Conservation (phyloP, 1,140 invertebrate genomes). For the Achroia grisella region DNA sequence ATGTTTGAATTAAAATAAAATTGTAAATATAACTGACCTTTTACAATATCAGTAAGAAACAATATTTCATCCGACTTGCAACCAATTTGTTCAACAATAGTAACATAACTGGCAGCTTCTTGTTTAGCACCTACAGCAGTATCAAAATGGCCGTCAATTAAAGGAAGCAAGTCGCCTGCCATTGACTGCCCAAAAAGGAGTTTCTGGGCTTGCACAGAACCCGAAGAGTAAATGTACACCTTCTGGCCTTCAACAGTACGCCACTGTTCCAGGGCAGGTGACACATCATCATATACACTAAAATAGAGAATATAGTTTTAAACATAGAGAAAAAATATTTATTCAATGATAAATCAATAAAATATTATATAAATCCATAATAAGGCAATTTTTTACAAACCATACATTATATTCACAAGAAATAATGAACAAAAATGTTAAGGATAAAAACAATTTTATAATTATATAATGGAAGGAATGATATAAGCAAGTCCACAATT, state of each 20-base stretch:
- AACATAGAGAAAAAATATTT: not conserved
- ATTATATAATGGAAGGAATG: too few species aligned
- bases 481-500: too few species aligned
- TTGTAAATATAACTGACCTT: conserved; percentile 75
- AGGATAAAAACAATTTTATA: too few species aligned
- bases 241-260: conserved; percentile 74
- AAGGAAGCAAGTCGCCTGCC: conserved; percentile 83
- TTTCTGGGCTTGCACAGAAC: conserved; percentile 93
- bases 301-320: conserved; percentile 23
- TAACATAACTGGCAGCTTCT: conserved; percentile 81
- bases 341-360: too few species aligned
- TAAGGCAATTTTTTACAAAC: too few species aligned
- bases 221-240: conserved; percentile 93
- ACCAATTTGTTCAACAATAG: conserved; percentile 82
- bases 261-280: conserved; percentile 82
- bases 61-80: conserved; percentile 79
- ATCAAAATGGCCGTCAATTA: conserved; percentile 90
- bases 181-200: conserved; percentile 86
- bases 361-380: too few species aligned
- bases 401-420: too few species aligned
- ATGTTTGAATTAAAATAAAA: too few species aligned
- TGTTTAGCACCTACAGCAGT: conserved; percentile 88
- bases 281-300: conserved; percentile 92
- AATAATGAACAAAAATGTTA: too few species aligned
- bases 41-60: conserved; percentile 89